A percentile compares a stretch with the other conserved stretches of the same genome.
Evolutionary conservation across 64 coral and sea anemone species (phyloP).

Genomic region (Pocillopora damicornis): DNA sequence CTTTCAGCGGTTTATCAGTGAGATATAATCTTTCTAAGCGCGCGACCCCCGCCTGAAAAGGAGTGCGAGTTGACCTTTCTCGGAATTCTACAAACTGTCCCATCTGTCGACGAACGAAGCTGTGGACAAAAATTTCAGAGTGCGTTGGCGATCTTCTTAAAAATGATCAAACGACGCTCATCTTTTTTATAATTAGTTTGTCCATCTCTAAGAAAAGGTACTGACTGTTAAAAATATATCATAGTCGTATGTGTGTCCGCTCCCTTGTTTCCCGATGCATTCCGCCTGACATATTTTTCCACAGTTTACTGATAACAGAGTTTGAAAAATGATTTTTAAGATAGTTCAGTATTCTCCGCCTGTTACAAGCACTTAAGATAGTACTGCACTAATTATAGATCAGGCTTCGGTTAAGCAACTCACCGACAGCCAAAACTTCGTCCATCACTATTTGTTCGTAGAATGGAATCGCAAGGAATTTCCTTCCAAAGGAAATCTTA

Average conservation of each 20-base stretch:
- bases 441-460: not conserved
- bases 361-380: not conserved
- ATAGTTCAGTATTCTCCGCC: not conserved
- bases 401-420: not conserved
- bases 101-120: constrained; percentile 6
- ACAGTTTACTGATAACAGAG: not conserved
- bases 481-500: constrained; percentile 37
- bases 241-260: not conserved
- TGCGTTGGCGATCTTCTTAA: not conserved
- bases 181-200: not conserved
- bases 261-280: not conserved
- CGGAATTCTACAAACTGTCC: not conserved
- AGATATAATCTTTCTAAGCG: constrained; percentile 11
- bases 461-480: constrained; percentile 11
- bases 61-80: not conserved
- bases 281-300: not conserved
- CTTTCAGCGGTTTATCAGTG: constrained; percentile 6
- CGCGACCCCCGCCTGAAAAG: not conserved
- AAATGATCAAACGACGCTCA: not conserved
- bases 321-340: not conserved
- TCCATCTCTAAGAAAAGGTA: not conserved
- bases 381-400: not conserved
- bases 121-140: not conserved
- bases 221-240: not conserved
- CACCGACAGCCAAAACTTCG: not conserved